Evolutionary conservation across 1,140 invertebrate genomes (phyloP), one percentile per base, ranked within the genome.

Genomic region (Antheraea pernyi): DNA sequence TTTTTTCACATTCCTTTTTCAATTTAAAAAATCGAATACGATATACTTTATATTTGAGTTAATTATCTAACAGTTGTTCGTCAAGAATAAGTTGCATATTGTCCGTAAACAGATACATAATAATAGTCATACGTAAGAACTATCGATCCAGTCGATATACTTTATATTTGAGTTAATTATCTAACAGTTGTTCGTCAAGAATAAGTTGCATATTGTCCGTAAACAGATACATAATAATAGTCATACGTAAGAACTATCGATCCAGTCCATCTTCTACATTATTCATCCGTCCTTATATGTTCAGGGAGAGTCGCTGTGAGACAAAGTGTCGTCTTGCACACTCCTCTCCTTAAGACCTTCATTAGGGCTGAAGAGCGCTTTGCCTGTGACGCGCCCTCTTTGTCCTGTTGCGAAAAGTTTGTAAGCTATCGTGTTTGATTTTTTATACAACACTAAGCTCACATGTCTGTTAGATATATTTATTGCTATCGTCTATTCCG

Each of bases 271-370:
- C 46, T 53, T 53, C 46, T 53, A 53, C 46, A 53, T 53, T 53
- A 61, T 61, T 30, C 60, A 61, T 36, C 3, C 19, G 5, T 22
- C n/a, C 19, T 46, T 30, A 65, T 48, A 19, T 65, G 64, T 65
- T 48, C 19, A 13, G 64, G 5, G 8, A 65, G 64, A 13, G 30
- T 18, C 39, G 82, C 74, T 75, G 67, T 70, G 69, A 80, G 82
- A 83, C 75, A 82, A 83, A 86, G 80, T 82, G 78, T 77, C 78
- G 78, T 82, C 80, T 84, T 82, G 75, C 68, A 76, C 39, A 48
- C 70, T 13, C 46, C 46, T 71, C 76, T 78, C 70, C 76, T 79
- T 75, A 48, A 72, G 71, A 67, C 78, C 75, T 83, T 80, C 84
- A 82, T 83, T 84, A 86, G 77, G 72, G 70, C 67, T 53, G 46